Conservation (phyloP, 2,113 vertebrate genomes). For the Panthera tigris region DNA sequence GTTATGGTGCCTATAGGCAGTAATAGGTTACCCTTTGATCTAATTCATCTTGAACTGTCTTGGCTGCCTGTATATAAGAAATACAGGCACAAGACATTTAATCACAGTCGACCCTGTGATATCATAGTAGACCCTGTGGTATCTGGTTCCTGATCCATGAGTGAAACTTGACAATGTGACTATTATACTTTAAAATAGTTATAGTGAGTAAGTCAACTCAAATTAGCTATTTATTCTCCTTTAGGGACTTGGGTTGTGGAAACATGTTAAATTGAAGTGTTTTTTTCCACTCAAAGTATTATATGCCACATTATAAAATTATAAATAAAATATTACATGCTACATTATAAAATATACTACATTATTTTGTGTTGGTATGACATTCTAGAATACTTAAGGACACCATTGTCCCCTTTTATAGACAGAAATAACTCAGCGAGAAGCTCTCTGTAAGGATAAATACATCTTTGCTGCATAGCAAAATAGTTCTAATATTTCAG, state of each 20-base stretch:
- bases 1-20: too few relatives aligned
- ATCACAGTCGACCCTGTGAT: not conserved
- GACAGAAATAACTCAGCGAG: not conserved
- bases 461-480: not conserved
- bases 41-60: not conserved
- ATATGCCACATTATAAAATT: not conserved
- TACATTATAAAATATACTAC: not conserved
- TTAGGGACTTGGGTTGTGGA: not conserved
- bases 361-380: not conserved
- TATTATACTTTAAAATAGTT: not conserved
- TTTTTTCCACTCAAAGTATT: not conserved
- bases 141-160: not conserved
- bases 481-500: not conserved
- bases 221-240: not conserved
- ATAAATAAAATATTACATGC: not conserved
- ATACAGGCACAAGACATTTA: not conserved
- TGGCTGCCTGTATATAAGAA: not conserved
- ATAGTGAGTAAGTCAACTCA: not conserved
- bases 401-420: not conserved
- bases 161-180: not conserved
- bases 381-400: constrained; percentile 22
- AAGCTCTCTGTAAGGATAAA: not conserved
- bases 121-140: not conserved
- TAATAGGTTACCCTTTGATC: not conserved
- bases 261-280: not conserved